Conservation (phyloP, 1,140 invertebrate genomes). For the Drosophila sp. region DNA sequence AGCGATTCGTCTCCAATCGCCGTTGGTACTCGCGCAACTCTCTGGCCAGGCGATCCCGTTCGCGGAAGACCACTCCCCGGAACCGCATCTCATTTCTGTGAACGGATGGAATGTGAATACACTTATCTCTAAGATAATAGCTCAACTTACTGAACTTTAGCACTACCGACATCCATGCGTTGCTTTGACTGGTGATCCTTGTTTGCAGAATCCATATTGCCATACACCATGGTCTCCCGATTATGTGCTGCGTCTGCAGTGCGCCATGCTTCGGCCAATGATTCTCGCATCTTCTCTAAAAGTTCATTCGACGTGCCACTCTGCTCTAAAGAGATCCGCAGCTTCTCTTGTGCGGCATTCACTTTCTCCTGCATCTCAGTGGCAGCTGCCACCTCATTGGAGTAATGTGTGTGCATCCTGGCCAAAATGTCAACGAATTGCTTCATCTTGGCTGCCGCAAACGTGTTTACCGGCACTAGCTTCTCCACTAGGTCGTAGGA, state of each 20-base stretch:
- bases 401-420: constrained; percentile 49
- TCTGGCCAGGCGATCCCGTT: constrained; percentile 84
- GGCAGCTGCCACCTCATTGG: constrained; percentile 5
- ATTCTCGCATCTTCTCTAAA: constrained; percentile 43
- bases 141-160: neutral
- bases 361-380: constrained; percentile 17
- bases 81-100: constrained; percentile 25
- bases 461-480: constrained; percentile 4
- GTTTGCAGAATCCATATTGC: neutral
- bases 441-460: constrained; percentile 57
- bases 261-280: constrained; percentile 62
- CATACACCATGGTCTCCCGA: constrained; percentile 14
- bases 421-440: constrained; percentile 55
- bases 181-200: neutral
- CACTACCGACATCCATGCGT: neutral
- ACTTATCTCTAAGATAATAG: neutral
- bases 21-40: constrained; percentile 84
- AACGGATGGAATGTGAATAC: neutral
- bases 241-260: constrained; percentile 34
- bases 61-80: constrained; percentile 63
- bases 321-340: constrained; percentile 40
- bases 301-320: constrained; percentile 42
- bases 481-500: constrained; percentile 51
- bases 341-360: constrained; percentile 40
- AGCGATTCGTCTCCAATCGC: constrained; percentile 77